Evolutionary conservation across 2,888 invertebrate species (phyloP).

Genomic region (Trissolcus japonicus): DNA sequence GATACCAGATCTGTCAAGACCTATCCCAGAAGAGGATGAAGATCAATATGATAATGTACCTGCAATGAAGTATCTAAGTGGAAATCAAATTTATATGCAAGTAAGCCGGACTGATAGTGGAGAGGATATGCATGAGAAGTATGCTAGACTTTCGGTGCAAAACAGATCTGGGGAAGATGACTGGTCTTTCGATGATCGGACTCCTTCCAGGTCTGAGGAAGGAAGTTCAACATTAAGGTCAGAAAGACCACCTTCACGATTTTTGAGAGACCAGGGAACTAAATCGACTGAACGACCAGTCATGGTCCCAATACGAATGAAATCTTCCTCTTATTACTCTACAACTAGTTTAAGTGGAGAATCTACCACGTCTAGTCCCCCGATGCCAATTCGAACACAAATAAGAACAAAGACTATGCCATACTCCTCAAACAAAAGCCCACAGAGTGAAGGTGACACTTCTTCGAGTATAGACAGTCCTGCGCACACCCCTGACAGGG

Average conservation of each 20-base stretch:
- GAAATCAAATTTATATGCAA: constrained; percentile 68
- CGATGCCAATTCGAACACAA: constrained; percentile 72
- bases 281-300: constrained; percentile 79
- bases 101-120: constrained; percentile 70
- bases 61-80: constrained; percentile 71
- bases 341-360: constrained; percentile 81
- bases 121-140: constrained; percentile 74
- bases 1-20: constrained; percentile 64
- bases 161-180: constrained; percentile 68
- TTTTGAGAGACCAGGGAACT: constrained; percentile 69
- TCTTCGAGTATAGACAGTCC: constrained; percentile 76
- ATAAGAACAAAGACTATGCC: constrained; percentile 74
- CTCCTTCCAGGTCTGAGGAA: constrained; percentile 51
- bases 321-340: constrained; percentile 73
- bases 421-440: constrained; percentile 70
- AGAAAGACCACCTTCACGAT: constrained; percentile 58
- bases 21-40: constrained; percentile 72
- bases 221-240: constrained; percentile 44
- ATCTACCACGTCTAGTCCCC: constrained; percentile 78
- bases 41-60: constrained; percentile 74
- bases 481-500: constrained; percentile 72
- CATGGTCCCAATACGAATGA: constrained; percentile 75
- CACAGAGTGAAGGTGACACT: constrained; percentile 75
- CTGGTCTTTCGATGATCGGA: constrained; percentile 68
- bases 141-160: constrained; percentile 66